phyloP scores from a whole-genome alignment of 2,113 vertebrate genomes.

The Alces alces region DNA sequence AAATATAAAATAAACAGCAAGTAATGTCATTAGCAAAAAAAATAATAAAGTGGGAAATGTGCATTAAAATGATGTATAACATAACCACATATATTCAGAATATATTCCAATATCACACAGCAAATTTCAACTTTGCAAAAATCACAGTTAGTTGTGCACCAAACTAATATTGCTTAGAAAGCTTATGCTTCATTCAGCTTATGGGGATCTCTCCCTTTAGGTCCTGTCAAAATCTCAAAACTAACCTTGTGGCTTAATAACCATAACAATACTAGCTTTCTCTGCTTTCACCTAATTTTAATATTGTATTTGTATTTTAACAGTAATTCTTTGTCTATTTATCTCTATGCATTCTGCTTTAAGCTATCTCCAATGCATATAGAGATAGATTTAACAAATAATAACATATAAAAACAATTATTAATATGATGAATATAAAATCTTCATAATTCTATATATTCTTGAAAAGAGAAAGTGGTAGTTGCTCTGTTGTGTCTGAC shows the following conservation, averaged over 20 bases:
- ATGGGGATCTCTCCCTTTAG: background rate
- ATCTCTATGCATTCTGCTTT: background rate
- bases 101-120: background rate
- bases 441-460: background rate
- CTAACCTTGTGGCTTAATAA: background rate
- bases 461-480: background rate
- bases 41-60: background rate
- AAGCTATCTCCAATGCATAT: background rate
- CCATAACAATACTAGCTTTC: background rate
- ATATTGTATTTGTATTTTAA: background rate
- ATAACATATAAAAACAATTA: background rate
- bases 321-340: background rate
- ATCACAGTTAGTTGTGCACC: background rate
- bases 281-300: background rate
- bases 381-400: background rate
- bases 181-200: background rate
- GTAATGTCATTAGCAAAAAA: background rate
- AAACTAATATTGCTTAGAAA: background rate
- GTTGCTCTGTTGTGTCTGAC: background rate
- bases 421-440: background rate
- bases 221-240: background rate
- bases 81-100: background rate
- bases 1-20: background rate
- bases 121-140: background rate
- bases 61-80: background rate